These are phyloP conservation scores for Geotria australis DNA, from an alignment of 2,797 vertebrate genomes.

Conservation along the genomic window DNA sequence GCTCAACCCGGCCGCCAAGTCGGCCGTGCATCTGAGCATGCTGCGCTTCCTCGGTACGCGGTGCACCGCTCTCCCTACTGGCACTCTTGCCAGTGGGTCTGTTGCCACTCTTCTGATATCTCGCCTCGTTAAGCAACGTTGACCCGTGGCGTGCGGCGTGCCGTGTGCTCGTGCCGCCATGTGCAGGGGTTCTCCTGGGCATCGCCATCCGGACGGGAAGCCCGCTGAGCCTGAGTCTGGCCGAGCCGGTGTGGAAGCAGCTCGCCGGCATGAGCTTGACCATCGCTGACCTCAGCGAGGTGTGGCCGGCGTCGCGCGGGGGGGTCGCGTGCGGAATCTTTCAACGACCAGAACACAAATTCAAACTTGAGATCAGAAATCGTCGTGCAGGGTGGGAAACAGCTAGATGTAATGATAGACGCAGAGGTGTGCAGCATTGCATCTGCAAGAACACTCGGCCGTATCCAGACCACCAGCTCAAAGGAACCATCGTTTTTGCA, in stretches of 20 bases:
- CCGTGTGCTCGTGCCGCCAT: neutral
- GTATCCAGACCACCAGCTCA: too few relatives aligned
- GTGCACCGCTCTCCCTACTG: neutral
- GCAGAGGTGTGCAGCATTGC: too few relatives aligned
- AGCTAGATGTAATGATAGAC: too few relatives aligned
- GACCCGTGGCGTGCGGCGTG: too few relatives aligned
- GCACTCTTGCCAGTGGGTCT: neutral
- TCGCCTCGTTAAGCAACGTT: too few relatives aligned
- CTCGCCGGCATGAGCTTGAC: constrained; percentile 94
- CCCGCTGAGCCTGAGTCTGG: constrained; percentile 76
- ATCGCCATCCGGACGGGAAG: constrained; percentile 91
- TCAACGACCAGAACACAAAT: too few relatives aligned
- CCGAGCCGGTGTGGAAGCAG: constrained; percentile 95
- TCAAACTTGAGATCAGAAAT: too few relatives aligned
- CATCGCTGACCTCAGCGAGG: constrained; percentile 97
- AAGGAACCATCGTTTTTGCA: too few relatives aligned
- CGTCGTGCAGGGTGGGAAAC: too few relatives aligned
- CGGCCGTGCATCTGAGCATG: constrained; percentile 76
- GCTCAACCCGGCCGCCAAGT: constrained; percentile 61
- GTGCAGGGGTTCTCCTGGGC: constrained; percentile 61
- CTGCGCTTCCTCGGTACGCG: constrained; percentile 74
- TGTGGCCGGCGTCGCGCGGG: constrained; percentile 4
- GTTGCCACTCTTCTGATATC: too few relatives aligned
- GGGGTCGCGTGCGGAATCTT: too few relatives aligned
- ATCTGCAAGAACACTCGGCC: too few relatives aligned